A percentile compares a stretch with the other conserved stretches of the same genome.
Evolutionary conservation across 1,140 invertebrate genomes (phyloP).

Genomic region (Drosophila pseudoobscura): DNA sequence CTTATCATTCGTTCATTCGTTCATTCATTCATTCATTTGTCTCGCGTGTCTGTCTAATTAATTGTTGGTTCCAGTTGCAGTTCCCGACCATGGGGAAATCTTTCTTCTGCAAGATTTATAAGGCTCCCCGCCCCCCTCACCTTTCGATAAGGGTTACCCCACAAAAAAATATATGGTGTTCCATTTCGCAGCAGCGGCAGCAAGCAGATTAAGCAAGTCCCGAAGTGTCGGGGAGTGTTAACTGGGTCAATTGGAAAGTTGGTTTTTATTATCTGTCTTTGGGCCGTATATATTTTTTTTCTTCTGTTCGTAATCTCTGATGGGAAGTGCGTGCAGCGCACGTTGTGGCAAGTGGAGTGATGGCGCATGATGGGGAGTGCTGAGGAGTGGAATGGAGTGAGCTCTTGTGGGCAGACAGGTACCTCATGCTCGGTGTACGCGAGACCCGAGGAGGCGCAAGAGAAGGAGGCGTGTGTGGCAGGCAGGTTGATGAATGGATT

Average conservation of each 20-base stretch:
- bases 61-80: slow-evolving; percentile 20
- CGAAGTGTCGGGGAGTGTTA: slow-evolving; percentile 14
- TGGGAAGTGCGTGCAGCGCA: slow-evolving; percentile 37
- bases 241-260: slow-evolving; percentile 54
- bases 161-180: slow-evolving; percentile 7
- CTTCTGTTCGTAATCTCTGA: slow-evolving; percentile 9
- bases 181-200: slow-evolving; percentile 20
- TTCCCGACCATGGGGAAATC: slow-evolving; percentile 5
- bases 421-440: background rate
- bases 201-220: slow-evolving; percentile 31
- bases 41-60: slow-evolving; percentile 37
- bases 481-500: slow-evolving; percentile 50
- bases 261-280: slow-evolving; percentile 30
- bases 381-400: slow-evolving; percentile 18
- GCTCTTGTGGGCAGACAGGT: slow-evolving; percentile 35
- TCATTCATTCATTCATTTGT: slow-evolving; percentile 37
- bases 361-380: background rate
- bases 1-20: slow-evolving; percentile 33
- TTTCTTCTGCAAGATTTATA: slow-evolving; percentile 15
- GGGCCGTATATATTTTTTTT: slow-evolving; percentile 1
- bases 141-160: slow-evolving; percentile 1
- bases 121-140: background rate
- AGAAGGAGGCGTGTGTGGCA: background rate
- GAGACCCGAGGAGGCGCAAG: background rate
- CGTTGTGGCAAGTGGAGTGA: slow-evolving; percentile 23